A percentile compares a stretch with the other conserved stretches of the same genome.
These are phyloP conservation scores for Silurus aristotelis DNA, from an alignment of 2,797 vertebrate species.

Conservation along the genomic window DNA sequence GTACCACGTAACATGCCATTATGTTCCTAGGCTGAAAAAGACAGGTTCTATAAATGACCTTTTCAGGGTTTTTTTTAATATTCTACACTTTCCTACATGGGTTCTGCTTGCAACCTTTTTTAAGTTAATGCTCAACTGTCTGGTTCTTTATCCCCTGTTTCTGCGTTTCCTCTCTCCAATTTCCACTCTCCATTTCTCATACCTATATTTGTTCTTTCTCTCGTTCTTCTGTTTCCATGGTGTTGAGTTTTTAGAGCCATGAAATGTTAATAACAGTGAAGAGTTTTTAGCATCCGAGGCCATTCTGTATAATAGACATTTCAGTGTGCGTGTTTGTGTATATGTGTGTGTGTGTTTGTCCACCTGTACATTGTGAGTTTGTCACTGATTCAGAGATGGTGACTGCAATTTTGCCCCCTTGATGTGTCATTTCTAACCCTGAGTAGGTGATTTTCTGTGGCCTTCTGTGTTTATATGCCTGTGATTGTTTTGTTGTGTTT, in stretches of 20 bases:
- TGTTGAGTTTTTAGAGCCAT: constrained; percentile 9
- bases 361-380: constrained; percentile 8
- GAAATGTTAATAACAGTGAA: constrained; percentile 44
- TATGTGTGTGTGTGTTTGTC: background rate
- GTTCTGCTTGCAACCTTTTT: background rate
- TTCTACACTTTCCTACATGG: background rate
- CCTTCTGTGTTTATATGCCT: background rate
- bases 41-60: background rate
- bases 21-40: background rate
- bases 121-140: background rate
- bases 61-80: no score
- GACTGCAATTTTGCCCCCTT: background rate
- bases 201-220: constrained; percentile 17
- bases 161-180: background rate
- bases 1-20: background rate
- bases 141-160: background rate
- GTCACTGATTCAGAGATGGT: background rate
- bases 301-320: constrained; percentile 27
- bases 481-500: constrained; percentile 30
- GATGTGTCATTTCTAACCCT: constrained; percentile 9
- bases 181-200: background rate
- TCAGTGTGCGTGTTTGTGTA: constrained; percentile 4
- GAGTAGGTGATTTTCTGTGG: background rate
- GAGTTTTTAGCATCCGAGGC: constrained; percentile 30
- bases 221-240: constrained; percentile 42